Conservation (phyloP, 2,888 invertebrate genomes). For the Dolichopus griseipennis region DNA sequence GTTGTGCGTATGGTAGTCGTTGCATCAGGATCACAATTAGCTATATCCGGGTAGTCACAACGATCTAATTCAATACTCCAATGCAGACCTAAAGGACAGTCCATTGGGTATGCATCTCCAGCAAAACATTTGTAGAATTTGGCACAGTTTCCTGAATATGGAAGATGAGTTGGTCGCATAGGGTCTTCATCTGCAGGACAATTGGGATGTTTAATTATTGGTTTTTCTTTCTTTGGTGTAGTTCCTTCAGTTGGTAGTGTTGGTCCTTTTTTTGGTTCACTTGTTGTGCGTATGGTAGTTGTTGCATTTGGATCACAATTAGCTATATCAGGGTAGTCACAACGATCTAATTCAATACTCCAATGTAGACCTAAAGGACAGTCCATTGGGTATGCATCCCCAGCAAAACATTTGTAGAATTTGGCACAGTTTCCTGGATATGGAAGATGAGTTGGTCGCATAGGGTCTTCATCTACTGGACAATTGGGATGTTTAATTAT, state of each 20-base stretch:
- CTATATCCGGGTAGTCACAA: slow-evolving; percentile 30
- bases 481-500: slow-evolving; percentile 8
- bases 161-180: slow-evolving; percentile 19
- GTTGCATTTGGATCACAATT: slow-evolving; percentile 22
- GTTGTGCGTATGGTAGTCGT: neutral
- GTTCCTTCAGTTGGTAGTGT: slow-evolving; percentile 19
- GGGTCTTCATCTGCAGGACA: slow-evolving; percentile 19
- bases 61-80: slow-evolving; percentile 31
- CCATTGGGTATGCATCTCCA: slow-evolving; percentile 20
- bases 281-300: neutral
- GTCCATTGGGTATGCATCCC: slow-evolving; percentile 21
- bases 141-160: slow-evolving; percentile 8
- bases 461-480: slow-evolving; percentile 18
- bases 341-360: slow-evolving; percentile 30
- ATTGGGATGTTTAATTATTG: slow-evolving; percentile 7
- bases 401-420: slow-evolving; percentile 14
- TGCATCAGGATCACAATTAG: slow-evolving; percentile 24
- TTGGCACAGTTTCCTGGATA: slow-evolving; percentile 11
- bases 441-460: slow-evolving; percentile 19
- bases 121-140: slow-evolving; percentile 15
- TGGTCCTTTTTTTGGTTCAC: neutral
- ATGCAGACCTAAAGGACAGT: slow-evolving; percentile 30
- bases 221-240: neutral
- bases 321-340: slow-evolving; percentile 29
- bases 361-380: slow-evolving; percentile 32